phyloP scores from a whole-genome alignment of 2,113 vertebrate species.

The cat (Felis catus) region F.catus_Fca126_mat1.0 CM031412.1:156602001-156602500 shows the following conservation, averaged over 20 bases:
- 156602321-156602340: background rate
- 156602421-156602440: background rate
- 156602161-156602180: background rate
- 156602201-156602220: background rate
- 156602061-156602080: background rate
- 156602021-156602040: background rate
- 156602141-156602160: background rate
- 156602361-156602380: slow-evolving; percentile 39
- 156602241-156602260: background rate
- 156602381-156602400: slow-evolving; percentile 32
- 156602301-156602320: slow-evolving; percentile 18
- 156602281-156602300: background rate
- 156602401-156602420: background rate
- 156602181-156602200: background rate
- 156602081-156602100: background rate
- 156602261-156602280: background rate
- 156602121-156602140: background rate
- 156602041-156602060: background rate
- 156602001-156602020: background rate
- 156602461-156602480: background rate
- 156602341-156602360: slow-evolving; percentile 23
- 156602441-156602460: slow-evolving; percentile 52
- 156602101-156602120: background rate
- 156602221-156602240: background rate
- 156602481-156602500: slow-evolving; percentile 58